phyloP scores from a whole-genome alignment of 2,888 invertebrate species.

The Pandemis heparana region DNA sequence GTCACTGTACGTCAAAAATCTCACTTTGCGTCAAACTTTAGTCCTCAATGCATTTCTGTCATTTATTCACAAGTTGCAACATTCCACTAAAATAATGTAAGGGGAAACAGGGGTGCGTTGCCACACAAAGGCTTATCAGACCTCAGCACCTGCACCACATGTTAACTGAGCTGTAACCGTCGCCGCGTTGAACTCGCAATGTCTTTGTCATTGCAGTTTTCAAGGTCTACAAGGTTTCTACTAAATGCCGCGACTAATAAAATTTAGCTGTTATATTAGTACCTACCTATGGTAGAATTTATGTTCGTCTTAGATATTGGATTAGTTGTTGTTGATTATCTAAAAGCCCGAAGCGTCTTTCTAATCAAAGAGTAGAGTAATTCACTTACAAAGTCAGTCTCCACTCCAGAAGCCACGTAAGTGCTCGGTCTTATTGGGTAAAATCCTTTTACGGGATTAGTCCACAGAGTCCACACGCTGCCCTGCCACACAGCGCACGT shows the following conservation, averaged over 20 bases:
- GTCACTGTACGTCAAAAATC: constrained; percentile 15
- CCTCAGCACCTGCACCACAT: constrained; percentile 46
- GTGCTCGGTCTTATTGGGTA: constrained; percentile 48
- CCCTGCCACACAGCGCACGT: constrained; percentile 18
- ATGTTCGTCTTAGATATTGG: not conserved
- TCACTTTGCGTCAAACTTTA: not conserved
- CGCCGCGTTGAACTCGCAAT: constrained; percentile 34
- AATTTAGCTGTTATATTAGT: not conserved
- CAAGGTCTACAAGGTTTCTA: constrained; percentile 39
- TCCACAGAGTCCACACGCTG: constrained; percentile 46
- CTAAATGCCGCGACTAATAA: constrained; percentile 24
- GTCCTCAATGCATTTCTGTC: not conserved
- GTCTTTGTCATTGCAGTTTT: constrained; percentile 42
- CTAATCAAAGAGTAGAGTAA: constrained; percentile 36
- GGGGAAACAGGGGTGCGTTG: constrained; percentile 19
- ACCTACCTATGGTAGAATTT: not conserved
- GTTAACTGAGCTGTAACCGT: constrained; percentile 41
- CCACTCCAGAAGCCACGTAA: constrained; percentile 52
- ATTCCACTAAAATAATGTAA: not conserved
- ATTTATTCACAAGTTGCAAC: too few species aligned
- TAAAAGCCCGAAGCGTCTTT: not conserved
- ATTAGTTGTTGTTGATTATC: not conserved
- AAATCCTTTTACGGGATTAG: constrained; percentile 63
- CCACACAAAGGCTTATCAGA: constrained; percentile 29
- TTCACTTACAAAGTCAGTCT: constrained; percentile 49